Conservation (phyloP, 2,888 invertebrate species). For the Portevinia maculata region DNA sequence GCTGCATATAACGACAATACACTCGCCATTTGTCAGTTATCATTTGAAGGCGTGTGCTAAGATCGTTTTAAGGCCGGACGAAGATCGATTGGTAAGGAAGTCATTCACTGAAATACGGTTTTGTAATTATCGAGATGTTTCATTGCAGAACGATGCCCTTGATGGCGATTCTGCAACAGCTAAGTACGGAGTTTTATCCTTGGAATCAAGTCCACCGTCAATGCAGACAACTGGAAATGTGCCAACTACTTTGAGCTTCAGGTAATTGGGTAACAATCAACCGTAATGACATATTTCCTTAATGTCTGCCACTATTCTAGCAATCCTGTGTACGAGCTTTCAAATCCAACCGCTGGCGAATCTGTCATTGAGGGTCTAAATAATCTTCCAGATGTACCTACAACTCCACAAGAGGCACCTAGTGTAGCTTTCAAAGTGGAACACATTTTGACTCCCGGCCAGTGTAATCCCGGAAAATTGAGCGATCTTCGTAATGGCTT, state of each 20-base stretch:
- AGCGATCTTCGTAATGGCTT: constrained; percentile 81
- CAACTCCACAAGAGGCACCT: constrained; percentile 79
- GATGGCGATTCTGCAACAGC: constrained; percentile 84
- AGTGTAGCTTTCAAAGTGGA: constrained; percentile 83
- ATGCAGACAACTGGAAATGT: constrained; percentile 77
- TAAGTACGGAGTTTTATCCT: constrained; percentile 90
- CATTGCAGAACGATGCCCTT: constrained; percentile 85
- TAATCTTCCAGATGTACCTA: constrained; percentile 80
- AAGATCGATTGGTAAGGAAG: constrained; percentile 84
- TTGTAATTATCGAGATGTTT: not conserved
- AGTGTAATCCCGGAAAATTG: constrained; percentile 80
- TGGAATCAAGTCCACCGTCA: constrained; percentile 88
- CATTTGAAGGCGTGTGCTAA: constrained; percentile 91
- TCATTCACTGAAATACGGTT: not conserved
- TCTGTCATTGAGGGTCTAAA: constrained; percentile 82
- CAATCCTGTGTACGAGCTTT: constrained; percentile 93
- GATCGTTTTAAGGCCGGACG: constrained; percentile 92
- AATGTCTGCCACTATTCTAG: constrained; percentile 83
- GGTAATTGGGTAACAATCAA: constrained; percentile 49
- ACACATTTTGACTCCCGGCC: constrained; percentile 82
- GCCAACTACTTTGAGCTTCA: constrained; percentile 88
- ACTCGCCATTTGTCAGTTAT: constrained; percentile 92
- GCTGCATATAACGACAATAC: constrained; percentile 90
- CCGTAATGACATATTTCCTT: not conserved
- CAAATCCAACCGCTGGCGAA: constrained; percentile 84